Evolutionary conservation across 2,797 vertebrate genomes (phyloP).

Genomic region (Rhabdophis nuchalis): DNA sequence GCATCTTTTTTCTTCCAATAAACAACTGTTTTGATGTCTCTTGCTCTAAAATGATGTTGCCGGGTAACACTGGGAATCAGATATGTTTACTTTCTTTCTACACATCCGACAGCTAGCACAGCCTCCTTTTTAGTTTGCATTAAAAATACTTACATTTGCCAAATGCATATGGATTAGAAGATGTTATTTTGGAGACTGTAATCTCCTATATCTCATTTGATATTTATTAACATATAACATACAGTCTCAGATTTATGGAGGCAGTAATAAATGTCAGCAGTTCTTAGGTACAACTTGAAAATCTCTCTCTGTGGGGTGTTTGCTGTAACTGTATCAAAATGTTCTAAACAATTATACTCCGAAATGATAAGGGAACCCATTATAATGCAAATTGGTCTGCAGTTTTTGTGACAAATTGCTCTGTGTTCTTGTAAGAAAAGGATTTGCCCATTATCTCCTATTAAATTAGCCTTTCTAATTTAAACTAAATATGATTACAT

Average conservation of each 20-base stretch:
- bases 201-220: neutral
- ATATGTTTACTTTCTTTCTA: neutral
- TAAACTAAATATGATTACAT: slow-evolving; percentile 32
- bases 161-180: neutral
- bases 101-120: neutral
- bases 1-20: neutral
- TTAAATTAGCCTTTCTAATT: slow-evolving; percentile 36
- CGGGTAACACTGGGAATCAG: neutral
- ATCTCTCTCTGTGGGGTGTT: neutral
- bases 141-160: neutral
- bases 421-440: slow-evolving; percentile 20
- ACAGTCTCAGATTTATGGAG: neutral
- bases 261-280: neutral
- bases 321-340: slow-evolving; percentile 4
- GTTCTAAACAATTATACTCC: slow-evolving; percentile 34
- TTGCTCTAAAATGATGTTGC: neutral
- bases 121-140: neutral
- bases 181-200: neutral
- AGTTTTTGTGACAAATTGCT: slow-evolving; percentile 21
- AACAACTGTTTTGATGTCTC: neutral
- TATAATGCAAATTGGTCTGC: slow-evolving; percentile 20
- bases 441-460: slow-evolving; percentile 18
- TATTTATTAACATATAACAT: neutral
- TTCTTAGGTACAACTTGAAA: neutral
- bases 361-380: slow-evolving; percentile 19